A percentile compares a stretch with the other conserved stretches of the same genome.
phyloP scores from a whole-genome alignment of 2,888 invertebrate genomes.

The Antheraea yamamai region DNA sequence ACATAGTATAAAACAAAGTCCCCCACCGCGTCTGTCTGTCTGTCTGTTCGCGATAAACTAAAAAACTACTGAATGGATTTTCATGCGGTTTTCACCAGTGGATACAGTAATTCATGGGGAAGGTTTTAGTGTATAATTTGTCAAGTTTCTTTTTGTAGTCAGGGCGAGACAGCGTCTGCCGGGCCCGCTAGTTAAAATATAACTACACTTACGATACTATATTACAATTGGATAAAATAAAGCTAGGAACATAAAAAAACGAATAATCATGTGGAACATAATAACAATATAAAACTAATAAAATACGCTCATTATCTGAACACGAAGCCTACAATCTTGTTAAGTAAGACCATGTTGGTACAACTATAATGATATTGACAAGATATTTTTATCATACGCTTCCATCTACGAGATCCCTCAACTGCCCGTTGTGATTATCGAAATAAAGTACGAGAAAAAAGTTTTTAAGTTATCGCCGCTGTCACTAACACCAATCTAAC shows the following conservation, averaged over 20 bases:
- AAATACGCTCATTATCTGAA: conserved; percentile 67
- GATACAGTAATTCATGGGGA: too few relatives aligned
- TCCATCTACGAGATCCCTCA: conserved; percentile 55
- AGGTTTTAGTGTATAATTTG: too few relatives aligned
- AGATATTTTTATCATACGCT: conserved; percentile 62
- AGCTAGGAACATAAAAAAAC: conserved; percentile 25
- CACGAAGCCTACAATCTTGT: conserved; percentile 69
- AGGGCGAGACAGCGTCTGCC: too few relatives aligned
- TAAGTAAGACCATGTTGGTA: conserved; percentile 63
- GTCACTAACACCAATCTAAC: conserved; percentile 66
- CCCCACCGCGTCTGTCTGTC: too few relatives aligned
- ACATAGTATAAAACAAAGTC: too few relatives aligned
- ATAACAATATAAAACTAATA: conserved; percentile 47
- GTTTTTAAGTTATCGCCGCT: conserved; percentile 65
- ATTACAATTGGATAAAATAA: background rate
- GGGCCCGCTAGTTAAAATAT: too few relatives aligned
- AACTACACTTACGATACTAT: background rate
- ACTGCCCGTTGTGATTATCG: conserved; percentile 59
- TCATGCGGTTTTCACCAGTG: too few relatives aligned
- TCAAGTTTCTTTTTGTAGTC: too few relatives aligned
- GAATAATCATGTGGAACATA: conserved; percentile 52
- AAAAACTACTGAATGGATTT: too few relatives aligned
- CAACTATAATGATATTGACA: conserved; percentile 73
- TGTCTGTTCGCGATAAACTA: too few relatives aligned
- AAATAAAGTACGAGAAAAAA: conserved; percentile 58